Base-by-base conservation (phyloP, 1,140 invertebrate genomes). In the Gyrodactylus bullatarudis region DNA sequence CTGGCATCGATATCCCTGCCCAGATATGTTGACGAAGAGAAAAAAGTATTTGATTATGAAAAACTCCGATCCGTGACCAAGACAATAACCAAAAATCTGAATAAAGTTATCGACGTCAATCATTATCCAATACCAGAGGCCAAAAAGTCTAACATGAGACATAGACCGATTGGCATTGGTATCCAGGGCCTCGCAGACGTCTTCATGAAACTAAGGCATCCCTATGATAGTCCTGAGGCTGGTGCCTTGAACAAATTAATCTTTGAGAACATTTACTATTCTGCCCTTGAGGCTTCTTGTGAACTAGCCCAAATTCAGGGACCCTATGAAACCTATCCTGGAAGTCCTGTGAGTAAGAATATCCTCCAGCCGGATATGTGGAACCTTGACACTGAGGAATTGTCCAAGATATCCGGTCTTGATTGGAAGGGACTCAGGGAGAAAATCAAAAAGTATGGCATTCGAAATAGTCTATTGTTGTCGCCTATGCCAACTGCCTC, bases 401-500 rank as follows among this genome's bases (percentile, higher is more conserved):
- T n/a, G 74, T 74, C 70, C 25, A 74, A 76, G 81, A 71, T 71
- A 8, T 54, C 34, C 21, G 69, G 92, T 2, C 93, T 90, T 87
- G 85, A 98, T 78, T 99, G 95, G 94, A 77, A 79, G 21, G 80
- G 77, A 20, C 81, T 99, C 26, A 91, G 91, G 80, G 83, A 83
- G 75, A 88, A 89, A 77, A 96, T 99, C 77, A 85, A 86, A 16
- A 84, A 89, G 80, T 82, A 91, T 83, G 95, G 95, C 24, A 83
- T 99, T 0, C 83, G 93, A 70, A 99, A 99, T 83, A 94, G 90
- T 20, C 82, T 99, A 8, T 82, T 99, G 0, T 76, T 98, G 70
- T 92, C 95, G 0, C 92, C 93, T 0, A 99, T 98, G 94, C 95
- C 94, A 0, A 99, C 94, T 20, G 93, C 94, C 20, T 96, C 92